Percentiles rank a stretch among this genome's conserved stretches.
phyloP scores from a whole-genome alignment of 2,113 vertebrate genomes.

The Podarcis cretensis region DNA sequence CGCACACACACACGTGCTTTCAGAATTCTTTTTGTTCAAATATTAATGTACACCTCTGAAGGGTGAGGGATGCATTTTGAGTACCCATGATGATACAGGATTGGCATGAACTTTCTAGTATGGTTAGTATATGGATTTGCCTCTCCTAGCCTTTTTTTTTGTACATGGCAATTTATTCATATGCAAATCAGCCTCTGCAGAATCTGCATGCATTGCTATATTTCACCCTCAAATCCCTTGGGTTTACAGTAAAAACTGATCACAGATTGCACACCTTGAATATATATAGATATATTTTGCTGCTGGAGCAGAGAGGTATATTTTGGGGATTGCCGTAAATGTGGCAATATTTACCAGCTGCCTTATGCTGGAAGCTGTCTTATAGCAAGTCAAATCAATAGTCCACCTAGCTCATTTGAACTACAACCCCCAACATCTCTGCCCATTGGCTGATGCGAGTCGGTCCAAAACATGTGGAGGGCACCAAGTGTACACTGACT shows the following conservation, averaged over 20 bases:
- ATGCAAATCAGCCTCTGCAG: neutral
- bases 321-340: neutral
- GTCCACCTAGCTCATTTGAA: no score
- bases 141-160: slow-evolving; percentile 57
- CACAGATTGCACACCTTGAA: neutral
- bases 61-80: slow-evolving; percentile 62
- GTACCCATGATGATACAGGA: slow-evolving; percentile 54
- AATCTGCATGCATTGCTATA: neutral
- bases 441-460: no score
- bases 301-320: neutral
- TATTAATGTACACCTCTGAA: slow-evolving; percentile 62
- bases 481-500: no score
- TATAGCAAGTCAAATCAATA: no score
- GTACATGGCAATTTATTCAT: neutral
- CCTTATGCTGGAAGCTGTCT: no score
- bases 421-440: no score
- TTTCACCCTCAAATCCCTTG: neutral
- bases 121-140: slow-evolving; percentile 64
- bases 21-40: slow-evolving; percentile 67
- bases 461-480: no score
- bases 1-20: slow-evolving; percentile 28
- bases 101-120: slow-evolving; percentile 64
- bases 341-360: neutral
- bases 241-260: neutral
- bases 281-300: neutral